A percentile compares a stretch with the other conserved stretches of the same genome.
Evolutionary conservation across 2,113 vertebrate species (phyloP).

Genomic region (Lophura nycthemera): DNA sequence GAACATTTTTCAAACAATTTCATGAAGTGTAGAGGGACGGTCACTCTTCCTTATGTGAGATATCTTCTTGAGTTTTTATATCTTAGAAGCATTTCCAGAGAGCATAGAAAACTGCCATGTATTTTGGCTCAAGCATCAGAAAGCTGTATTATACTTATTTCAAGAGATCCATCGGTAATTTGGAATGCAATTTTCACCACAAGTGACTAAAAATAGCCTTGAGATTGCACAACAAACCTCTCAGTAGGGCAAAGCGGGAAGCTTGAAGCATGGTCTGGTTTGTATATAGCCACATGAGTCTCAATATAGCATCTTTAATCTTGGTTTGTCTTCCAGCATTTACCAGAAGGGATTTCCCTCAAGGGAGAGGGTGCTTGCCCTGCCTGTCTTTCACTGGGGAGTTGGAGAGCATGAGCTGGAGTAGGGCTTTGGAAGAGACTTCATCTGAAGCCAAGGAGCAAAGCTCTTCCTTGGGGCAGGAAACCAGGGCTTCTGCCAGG

Average conservation of each 20-base stretch:
- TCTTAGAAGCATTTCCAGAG: neutral
- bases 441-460: neutral
- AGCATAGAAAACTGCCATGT: neutral
- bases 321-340: slow-evolving; percentile 37
- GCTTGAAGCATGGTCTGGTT: neutral
- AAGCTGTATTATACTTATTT: neutral
- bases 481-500: neutral
- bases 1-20: neutral
- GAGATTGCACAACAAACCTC: neutral
- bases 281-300: slow-evolving; percentile 3
- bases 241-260: slow-evolving; percentile 9
- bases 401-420: neutral
- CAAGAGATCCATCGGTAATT: neutral
- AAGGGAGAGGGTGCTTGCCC: neutral
- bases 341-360: slow-evolving; percentile 33
- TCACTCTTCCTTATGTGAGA: neutral
- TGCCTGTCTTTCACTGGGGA: neutral
- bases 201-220: neutral
- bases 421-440: neutral
- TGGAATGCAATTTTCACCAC: neutral
- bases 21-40: neutral
- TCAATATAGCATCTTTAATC: slow-evolving; percentile 20
- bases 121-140: neutral
- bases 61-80: neutral
- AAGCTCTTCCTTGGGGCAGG: neutral